Percentiles rank a stretch among this genome's conserved stretches.
phyloP scores from a whole-genome alignment of 2,888 invertebrate genomes.

The Eilema griseolum region DNA sequence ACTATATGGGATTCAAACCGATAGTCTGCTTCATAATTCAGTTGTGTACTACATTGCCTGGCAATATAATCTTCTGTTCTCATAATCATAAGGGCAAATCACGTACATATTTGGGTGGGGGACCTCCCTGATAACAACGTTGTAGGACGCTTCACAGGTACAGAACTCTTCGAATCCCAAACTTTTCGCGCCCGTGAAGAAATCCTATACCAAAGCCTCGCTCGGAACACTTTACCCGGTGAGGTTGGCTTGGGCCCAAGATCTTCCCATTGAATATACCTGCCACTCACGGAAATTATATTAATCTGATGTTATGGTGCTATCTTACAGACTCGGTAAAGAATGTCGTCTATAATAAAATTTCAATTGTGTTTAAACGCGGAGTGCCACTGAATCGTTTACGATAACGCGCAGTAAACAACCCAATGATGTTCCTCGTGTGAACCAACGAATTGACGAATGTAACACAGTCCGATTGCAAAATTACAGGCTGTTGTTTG shows the following conservation, averaged over 20 bases:
- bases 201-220: neutral
- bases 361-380: conserved; percentile 18
- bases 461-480: conserved; percentile 34
- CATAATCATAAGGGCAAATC: too few relatives aligned
- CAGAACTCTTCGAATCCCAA: too few relatives aligned
- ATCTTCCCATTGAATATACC: neutral
- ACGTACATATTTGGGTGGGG: too few relatives aligned
- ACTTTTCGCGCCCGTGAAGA: too few relatives aligned
- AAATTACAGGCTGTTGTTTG: conserved; percentile 33
- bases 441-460: conserved; percentile 28
- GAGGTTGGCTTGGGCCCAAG: neutral
- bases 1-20: too few relatives aligned
- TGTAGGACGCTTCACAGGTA: too few relatives aligned
- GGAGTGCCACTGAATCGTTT: conserved; percentile 28
- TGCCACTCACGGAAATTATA: neutral
- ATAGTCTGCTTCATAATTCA: too few relatives aligned
- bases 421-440: conserved; percentile 19
- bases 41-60: too few relatives aligned
- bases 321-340: neutral
- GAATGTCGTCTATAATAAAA: conserved; percentile 14
- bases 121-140: too few relatives aligned
- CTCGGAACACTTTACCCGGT: too few relatives aligned
- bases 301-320: neutral
- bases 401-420: conserved; percentile 24
- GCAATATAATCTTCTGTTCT: too few relatives aligned